Percentiles rank a stretch among this genome's conserved stretches.
These are phyloP conservation scores for Luehdorfia chinensis DNA, from an alignment of 1,140 invertebrate genomes.

Conservation along the genomic window DNA sequence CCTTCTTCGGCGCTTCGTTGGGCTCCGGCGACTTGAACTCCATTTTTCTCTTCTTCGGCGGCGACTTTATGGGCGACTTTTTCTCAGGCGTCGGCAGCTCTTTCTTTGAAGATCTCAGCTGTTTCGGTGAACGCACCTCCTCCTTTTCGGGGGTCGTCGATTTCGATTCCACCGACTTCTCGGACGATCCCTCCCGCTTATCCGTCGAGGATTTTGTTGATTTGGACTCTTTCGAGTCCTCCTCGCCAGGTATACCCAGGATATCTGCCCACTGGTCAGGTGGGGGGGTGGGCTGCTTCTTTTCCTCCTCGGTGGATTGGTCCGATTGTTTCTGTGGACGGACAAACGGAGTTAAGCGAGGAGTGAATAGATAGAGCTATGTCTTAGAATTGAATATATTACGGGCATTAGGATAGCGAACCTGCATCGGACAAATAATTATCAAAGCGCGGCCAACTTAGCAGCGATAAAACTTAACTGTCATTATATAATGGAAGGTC, in stretches of 20 bases:
- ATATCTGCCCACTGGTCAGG: constrained; percentile 71
- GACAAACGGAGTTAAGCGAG: constrained; percentile 25
- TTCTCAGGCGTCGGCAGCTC: constrained; percentile 38
- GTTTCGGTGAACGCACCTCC: constrained; percentile 43
- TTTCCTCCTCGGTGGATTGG: constrained; percentile 42
- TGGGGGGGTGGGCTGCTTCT: constrained; percentile 59
- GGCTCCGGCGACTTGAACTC: constrained; percentile 49
- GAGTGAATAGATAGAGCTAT: neutral
- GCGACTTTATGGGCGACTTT: constrained; percentile 45
- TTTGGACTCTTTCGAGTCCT: constrained; percentile 30
- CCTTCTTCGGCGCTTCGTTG: constrained; percentile 42
- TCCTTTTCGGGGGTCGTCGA: constrained; percentile 36
- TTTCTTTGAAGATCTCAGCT: constrained; percentile 55
- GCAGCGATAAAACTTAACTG: no score
- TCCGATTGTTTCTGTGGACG: constrained; percentile 46
- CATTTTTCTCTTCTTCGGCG: constrained; percentile 52
- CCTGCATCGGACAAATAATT: constrained; percentile 47
- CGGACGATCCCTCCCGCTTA: constrained; percentile 22
- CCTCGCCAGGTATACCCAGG: constrained; percentile 57
- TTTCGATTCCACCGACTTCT: constrained; percentile 24
- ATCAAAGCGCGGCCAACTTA: no score
- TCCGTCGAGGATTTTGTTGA: constrained; percentile 19
- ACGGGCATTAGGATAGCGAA: constrained; percentile 24
- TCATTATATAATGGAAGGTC: no score
- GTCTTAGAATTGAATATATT: neutral